Evolutionary conservation across 2,797 vertebrate species (phyloP), one percentile per base, ranked within the genome.

Genomic region (Gadopsis bispinosus): DNA sequence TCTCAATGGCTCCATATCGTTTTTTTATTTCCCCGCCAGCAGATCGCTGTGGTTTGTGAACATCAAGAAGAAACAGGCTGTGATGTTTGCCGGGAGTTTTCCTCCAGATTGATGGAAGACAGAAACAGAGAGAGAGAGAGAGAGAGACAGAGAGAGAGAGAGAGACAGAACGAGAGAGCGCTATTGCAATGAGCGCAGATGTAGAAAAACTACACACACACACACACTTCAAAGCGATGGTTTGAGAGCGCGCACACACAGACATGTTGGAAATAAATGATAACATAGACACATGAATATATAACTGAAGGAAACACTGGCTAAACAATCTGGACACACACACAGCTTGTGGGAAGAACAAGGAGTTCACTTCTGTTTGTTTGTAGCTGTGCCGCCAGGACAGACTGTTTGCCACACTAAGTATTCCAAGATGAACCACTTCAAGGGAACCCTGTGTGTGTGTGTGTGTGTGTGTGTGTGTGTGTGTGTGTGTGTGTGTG

Each of bases 141-240:
- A 50, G 26, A 31, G 69, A 64, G 59, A 47, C 1, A 26, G 26
- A 26, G 26, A 31, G 69, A 64, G 59, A 26, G 60, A 50, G 26
- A 31, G 69, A 64, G 59, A 47, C 1, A 26, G 26, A 26, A n/a
- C n/a, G 60, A 50, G 26, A 31, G 69, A 64, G 59, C 41, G 68
- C 65, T 78, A 51, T 85, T 73, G 76, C 80, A 85, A 79, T 69
- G 75, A 87, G 78, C 51, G 37, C 85, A 88, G 86, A 92, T 89
- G 80, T 72, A 41, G 26, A 75, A 43, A 29, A 43, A 20, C 39
- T 41, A 41, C 11, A 41, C 11, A 12, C 39, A 39, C 29, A 35
- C 16, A 73, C 73, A 71, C 72, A 80, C 82, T 76, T 84, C 83
- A 83, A 75, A 84, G 80, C 58, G 11, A 12, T 22, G 9, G 22